phyloP scores from a whole-genome alignment of 2,888 invertebrate species.

The Sicus ferrugineus region DNA sequence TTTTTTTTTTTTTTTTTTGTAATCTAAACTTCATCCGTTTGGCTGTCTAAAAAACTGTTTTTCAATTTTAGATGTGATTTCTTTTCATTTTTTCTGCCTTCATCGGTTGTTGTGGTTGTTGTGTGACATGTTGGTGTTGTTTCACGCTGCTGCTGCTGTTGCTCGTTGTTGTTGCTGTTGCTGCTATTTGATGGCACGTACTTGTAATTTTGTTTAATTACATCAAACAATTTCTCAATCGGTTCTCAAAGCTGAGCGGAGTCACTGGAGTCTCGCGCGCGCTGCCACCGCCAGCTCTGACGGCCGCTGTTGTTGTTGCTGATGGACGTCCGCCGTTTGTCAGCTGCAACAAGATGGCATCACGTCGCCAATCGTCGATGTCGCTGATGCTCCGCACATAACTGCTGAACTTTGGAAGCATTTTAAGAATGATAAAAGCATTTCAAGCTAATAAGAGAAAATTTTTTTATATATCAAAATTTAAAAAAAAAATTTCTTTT shows the following conservation, averaged over 20 bases:
- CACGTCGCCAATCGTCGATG: background rate
- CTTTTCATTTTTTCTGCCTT: background rate
- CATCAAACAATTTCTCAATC: conserved; percentile 31
- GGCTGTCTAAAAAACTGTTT: background rate
- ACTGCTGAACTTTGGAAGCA: no score
- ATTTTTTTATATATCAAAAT: no score
- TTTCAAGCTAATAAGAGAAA: no score
- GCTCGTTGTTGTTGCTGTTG: conserved; percentile 1
- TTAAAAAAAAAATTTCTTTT: no score
- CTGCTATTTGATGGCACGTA: conserved; percentile 32
- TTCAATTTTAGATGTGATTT: conserved; percentile 25
- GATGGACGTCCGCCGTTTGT: background rate
- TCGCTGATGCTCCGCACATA: no score
- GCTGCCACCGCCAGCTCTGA: conserved; percentile 9
- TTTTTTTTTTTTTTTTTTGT: no score
- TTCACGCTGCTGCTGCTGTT: background rate
- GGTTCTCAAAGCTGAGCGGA: background rate
- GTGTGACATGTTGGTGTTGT: conserved; percentile 2
- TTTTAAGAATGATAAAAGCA: no score
- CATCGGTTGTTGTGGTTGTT: background rate
- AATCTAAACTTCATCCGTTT: background rate
- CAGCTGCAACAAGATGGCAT: conserved; percentile 9
- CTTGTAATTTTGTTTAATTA: conserved; percentile 34
- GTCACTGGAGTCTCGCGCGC: conserved; percentile 25
- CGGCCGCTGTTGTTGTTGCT: background rate